These are phyloP conservation scores for Vimba vimba DNA, from an alignment of 2,113 vertebrate species.

Conservation along the genomic window DNA sequence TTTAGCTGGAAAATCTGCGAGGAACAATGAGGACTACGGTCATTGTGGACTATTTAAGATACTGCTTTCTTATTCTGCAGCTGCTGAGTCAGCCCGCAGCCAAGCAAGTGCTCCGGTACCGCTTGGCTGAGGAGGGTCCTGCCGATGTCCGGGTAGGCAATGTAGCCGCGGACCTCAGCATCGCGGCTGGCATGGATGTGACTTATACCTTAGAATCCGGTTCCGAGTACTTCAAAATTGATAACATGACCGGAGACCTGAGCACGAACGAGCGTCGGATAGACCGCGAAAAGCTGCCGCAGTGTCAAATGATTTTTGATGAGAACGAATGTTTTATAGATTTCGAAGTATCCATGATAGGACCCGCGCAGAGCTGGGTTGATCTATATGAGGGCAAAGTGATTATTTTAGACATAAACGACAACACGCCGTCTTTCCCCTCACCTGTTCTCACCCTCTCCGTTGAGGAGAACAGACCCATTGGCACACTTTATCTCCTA, in stretches of 20 bases:
- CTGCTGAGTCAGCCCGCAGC: conserved; percentile 88
- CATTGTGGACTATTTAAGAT: conserved; percentile 80
- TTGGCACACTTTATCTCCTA: conserved; percentile 94
- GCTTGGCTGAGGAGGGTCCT: conserved; percentile 92
- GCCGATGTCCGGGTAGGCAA: conserved; percentile 95
- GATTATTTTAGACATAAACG: conserved; percentile 95
- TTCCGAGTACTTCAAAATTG: conserved; percentile 97
- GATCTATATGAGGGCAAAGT: conserved; percentile 97
- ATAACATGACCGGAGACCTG: conserved; percentile 97
- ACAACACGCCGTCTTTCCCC: conserved; percentile 97
- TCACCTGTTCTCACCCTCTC: conserved; percentile 96
- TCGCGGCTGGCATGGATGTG: conserved; percentile 92
- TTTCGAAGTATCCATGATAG: conserved; percentile 98
- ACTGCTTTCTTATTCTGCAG: conserved; percentile 84
- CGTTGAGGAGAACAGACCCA: conserved; percentile 97
- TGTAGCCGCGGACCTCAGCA: conserved; percentile 92
- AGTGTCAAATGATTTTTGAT: conserved; percentile 99
- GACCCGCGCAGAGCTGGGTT: conserved; percentile 97
- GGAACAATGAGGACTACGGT: conserved; percentile 79
- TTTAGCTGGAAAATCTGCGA: conserved; percentile 41
- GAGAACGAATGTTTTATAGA: conserved; percentile 98
- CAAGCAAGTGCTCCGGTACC: conserved; percentile 95
- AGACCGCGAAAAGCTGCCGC: conserved; percentile 97
- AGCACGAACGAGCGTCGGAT: conserved; percentile 95
- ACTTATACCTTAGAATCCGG: conserved; percentile 98